Conservation (phyloP, 2,888 invertebrate species). For the Pammene aurita region DNA sequence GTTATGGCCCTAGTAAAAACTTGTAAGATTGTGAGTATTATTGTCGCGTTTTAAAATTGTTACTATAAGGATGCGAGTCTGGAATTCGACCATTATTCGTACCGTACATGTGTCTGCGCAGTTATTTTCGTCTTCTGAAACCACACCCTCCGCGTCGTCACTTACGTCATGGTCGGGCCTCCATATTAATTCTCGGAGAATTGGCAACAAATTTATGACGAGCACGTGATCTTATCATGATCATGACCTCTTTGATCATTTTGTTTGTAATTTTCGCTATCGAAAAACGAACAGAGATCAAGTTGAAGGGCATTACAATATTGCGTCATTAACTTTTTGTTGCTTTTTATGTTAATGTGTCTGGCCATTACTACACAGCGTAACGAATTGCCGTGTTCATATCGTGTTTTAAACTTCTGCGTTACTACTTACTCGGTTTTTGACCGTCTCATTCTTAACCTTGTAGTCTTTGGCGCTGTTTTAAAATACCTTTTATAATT, state of each 20-base stretch:
- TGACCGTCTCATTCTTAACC: constrained; percentile 13
- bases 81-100: neutral
- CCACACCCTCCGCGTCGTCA: constrained; percentile 59
- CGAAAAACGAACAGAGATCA: constrained; percentile 5
- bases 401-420: neutral
- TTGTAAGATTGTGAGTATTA: too few relatives aligned
- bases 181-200: constrained; percentile 48
- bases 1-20: neutral
- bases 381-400: constrained; percentile 8
- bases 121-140: constrained; percentile 53
- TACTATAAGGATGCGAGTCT: neutral
- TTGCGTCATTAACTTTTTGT: constrained; percentile 27
- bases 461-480: constrained; percentile 13
- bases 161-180: constrained; percentile 69
- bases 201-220: constrained; percentile 28
- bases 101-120: constrained; percentile 42
- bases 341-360: constrained; percentile 7
- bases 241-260: constrained; percentile 25
- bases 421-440: constrained; percentile 1
- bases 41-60: neutral
- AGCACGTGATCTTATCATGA: constrained; percentile 21
- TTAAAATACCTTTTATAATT: neutral
- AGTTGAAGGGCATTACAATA: constrained; percentile 18
- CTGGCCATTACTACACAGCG: constrained; percentile 25
- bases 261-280: constrained; percentile 22